These are phyloP conservation scores for Cantharis rustica DNA, from an alignment of 2,888 invertebrate species.

Conservation along the genomic window DNA sequence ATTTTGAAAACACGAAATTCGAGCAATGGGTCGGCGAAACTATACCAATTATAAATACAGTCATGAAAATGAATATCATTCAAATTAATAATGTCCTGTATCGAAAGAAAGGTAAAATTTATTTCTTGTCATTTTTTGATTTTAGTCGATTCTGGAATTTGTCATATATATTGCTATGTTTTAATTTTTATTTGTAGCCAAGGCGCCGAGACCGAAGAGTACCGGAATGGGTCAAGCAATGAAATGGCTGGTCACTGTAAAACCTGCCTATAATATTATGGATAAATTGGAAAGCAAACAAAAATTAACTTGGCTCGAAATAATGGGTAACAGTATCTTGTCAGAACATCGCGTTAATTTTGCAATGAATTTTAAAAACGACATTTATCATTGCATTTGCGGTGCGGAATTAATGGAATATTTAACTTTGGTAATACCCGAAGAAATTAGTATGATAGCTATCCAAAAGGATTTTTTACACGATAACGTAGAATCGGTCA, in stretches of 20 bases:
- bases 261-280: conserved; percentile 39
- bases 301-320: conserved; percentile 68
- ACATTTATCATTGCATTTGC: conserved; percentile 69
- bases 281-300: conserved; percentile 45
- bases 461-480: conserved; percentile 69
- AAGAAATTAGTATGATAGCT: conserved; percentile 60
- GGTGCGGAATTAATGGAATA: conserved; percentile 78
- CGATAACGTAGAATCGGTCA: conserved; percentile 67
- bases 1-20: conserved; percentile 75
- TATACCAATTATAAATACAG: conserved; percentile 65
- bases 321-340: conserved; percentile 69
- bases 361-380: conserved; percentile 66
- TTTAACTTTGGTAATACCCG: conserved; percentile 65
- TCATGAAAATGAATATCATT: conserved; percentile 73
- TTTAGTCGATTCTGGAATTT: no score
- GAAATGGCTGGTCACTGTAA: conserved; percentile 34
- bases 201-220: conserved; percentile 21
- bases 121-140: no score
- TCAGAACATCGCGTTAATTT: conserved; percentile 71
- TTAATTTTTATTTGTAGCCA: conserved; percentile 5
- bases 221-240: conserved; percentile 17
- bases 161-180: not conserved
- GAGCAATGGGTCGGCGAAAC: conserved; percentile 72
- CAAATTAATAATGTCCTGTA: conserved; percentile 52
- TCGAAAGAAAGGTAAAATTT: conserved; percentile 12